phyloP scores from a whole-genome alignment of 2,888 invertebrate genomes.

The Watsonalla cultraria region DNA sequence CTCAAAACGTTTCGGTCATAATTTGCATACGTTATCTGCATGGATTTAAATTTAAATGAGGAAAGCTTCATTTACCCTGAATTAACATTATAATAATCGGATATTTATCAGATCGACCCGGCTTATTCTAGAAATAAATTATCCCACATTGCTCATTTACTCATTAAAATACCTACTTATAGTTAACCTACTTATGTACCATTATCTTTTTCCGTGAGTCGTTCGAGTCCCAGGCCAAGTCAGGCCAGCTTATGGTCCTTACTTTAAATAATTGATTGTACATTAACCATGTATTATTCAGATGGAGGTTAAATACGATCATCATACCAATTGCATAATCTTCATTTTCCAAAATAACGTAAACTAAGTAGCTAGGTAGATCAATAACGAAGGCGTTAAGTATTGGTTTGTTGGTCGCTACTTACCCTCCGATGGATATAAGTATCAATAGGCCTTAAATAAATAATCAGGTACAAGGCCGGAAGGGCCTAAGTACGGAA shows the following conservation, averaged over 20 bases:
- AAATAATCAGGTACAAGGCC: slow-evolving; percentile 72
- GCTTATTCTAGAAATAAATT: not conserved
- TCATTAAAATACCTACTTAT: slow-evolving; percentile 4
- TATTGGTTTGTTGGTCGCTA: slow-evolving; percentile 25
- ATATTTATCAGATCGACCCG: not conserved
- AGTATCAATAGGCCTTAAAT: slow-evolving; percentile 72
- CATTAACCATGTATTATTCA: too few relatives aligned
- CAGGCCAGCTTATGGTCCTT: too few relatives aligned
- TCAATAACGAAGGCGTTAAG: slow-evolving; percentile 8
- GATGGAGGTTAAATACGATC: too few relatives aligned
- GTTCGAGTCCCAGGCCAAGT: too few relatives aligned
- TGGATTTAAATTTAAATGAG: not conserved
- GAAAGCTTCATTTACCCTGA: not conserved
- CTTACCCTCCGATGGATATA: slow-evolving; percentile 28
- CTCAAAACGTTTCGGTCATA: not conserved
- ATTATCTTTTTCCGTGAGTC: too few relatives aligned
- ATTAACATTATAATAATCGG: not conserved
- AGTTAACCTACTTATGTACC: too few relatives aligned
- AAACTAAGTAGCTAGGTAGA: too few relatives aligned
- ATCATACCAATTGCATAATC: too few relatives aligned
- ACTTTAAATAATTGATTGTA: too few relatives aligned
- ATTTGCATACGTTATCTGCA: not conserved
- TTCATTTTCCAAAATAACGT: too few relatives aligned
- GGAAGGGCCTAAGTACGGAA: slow-evolving; percentile 70
- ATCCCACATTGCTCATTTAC: too few relatives aligned